These are phyloP conservation scores for Aphidius ervi DNA, from an alignment of 1,140 invertebrate genomes.

Conservation along the genomic window DNA sequence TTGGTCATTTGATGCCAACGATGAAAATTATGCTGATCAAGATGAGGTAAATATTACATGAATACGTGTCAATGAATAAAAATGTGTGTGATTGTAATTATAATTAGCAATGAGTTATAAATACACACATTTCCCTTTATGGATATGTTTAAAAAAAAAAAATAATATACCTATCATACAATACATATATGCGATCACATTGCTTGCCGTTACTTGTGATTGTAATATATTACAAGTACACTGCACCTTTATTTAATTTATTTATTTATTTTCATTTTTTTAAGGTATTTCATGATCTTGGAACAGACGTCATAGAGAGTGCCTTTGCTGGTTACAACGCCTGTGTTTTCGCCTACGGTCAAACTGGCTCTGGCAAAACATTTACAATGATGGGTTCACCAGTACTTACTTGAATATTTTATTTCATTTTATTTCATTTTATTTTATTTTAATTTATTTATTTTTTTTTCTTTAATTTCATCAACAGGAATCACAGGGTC, in stretches of 20 bases:
- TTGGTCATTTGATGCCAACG: conserved; percentile 74
- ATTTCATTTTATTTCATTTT: conserved; percentile 8
- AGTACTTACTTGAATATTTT: conserved; percentile 38
- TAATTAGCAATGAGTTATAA: background rate
- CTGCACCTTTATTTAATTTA: conserved; percentile 18
- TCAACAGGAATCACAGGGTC: conserved; percentile 69
- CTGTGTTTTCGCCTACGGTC: conserved; percentile 94
- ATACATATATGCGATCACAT: too few relatives aligned
- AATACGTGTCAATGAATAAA: conserved; percentile 1
- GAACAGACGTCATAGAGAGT: conserved; percentile 86
- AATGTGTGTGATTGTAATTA: background rate
- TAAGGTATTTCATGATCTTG: conserved; percentile 81
- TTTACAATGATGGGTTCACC: conserved; percentile 97
- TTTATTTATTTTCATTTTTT: conserved; percentile 6
- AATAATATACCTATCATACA: background rate
- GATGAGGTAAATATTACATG: conserved; percentile 58
- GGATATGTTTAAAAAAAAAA: background rate
- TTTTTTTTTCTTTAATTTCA: too few relatives aligned
- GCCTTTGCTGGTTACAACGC: conserved; percentile 97
- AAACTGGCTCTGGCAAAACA: conserved; percentile 95
- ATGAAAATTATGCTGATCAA: conserved; percentile 74
- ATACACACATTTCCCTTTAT: background rate
- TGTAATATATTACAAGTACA: conserved; percentile 16
- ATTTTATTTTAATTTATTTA: background rate
- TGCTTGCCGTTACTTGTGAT: conserved; percentile 5